Base-by-base conservation (phyloP, 2,888 invertebrate species). In the Xestoiulus laeticollis region DNA sequence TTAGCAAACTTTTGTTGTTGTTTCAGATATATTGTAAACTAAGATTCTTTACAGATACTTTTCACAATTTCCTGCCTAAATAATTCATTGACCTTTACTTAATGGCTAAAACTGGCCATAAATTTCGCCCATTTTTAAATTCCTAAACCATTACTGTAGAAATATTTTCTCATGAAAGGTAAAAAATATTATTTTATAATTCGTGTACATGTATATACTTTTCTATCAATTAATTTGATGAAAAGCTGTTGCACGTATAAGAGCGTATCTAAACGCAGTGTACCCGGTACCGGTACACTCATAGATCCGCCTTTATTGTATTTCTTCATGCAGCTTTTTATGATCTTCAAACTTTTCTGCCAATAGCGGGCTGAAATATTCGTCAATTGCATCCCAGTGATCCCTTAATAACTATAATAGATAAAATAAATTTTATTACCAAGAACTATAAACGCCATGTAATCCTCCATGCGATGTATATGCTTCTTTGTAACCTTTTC, bases 371-470 rank as follows among this genome's bases (percentile, higher is more conserved):
- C 30, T 86, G 53, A 44, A 86, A 26, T 44, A 86, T n/a, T 48
- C 32, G n/a, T 86, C 53, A 8, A 86, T 86, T 19, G 48, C 26
- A 5, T 86, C 16, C 86, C 86, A 86, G 26, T 86, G 86, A 2
- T 68, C 68, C 26, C 68, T 10, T 26, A 68, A 26, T 26, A 68
- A 26, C 68, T 68, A 10, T n/a, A 68, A 26, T 26, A 38, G 38
- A 38, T 38, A 26, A 10, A 26, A 68, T 12, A 12, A n/a, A 26
- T 68, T 26, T 26, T 2, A 68, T 68, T 68, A 48, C 48, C 16
- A 48, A 48, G 38, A 16, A 19, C 48, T 48, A 38, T 8, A 38
- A 38, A 38, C 8, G 5, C 38, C 38, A 38, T 48, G 48, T 48
- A 59, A 22, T 22, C 6, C n/a, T 59, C n/a, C 1, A 53, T 53